Evolutionary conservation across 2,113 vertebrate genomes (phyloP).

Genomic region (Natator depressus): DNA sequence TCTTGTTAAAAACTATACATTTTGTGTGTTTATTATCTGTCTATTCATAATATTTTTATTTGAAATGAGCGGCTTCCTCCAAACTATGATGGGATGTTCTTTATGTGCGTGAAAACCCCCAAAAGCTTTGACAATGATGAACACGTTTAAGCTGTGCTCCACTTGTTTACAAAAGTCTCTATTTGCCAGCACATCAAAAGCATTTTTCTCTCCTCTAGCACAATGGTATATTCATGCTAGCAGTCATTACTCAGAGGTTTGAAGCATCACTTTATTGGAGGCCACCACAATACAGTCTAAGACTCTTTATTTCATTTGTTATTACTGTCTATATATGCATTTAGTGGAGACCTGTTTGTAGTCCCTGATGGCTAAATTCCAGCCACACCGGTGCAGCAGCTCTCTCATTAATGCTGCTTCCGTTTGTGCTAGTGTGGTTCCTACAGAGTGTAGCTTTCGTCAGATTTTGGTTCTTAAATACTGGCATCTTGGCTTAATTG

Average conservation of each 20-base stretch:
- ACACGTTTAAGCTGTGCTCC: slow-evolving; percentile 73
- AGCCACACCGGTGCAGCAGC: not conserved
- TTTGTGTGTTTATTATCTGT: slow-evolving; percentile 57
- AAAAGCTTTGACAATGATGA: slow-evolving; percentile 73
- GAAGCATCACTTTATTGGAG: slow-evolving; percentile 75
- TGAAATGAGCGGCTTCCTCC: slow-evolving; percentile 34
- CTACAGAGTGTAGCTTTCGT: not conserved
- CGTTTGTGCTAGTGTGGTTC: not conserved
- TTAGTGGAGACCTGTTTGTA: slow-evolving; percentile 57
- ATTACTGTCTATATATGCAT: slow-evolving; percentile 25
- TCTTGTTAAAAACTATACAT: slow-evolving; percentile 21
- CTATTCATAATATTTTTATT: slow-evolving; percentile 74
- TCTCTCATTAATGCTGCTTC: not conserved
- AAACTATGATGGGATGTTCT: slow-evolving; percentile 12
- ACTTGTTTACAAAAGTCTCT: slow-evolving; percentile 79
- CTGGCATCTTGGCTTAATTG: not conserved
- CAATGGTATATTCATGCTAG: slow-evolving; percentile 79
- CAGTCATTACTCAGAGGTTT: slow-evolving; percentile 77
- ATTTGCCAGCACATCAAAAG: slow-evolving; percentile 79
- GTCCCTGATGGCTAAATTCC: slow-evolving; percentile 48
- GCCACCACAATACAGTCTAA: slow-evolving; percentile 71
- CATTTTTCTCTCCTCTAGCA: slow-evolving; percentile 69
- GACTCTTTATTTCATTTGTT: slow-evolving; percentile 74
- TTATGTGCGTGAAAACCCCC: slow-evolving; percentile 39
- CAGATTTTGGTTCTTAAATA: accelerated